These are phyloP conservation scores for Falco peregrinus DNA, from an alignment of 2,797 vertebrate genomes.

Conservation along the genomic window DNA sequence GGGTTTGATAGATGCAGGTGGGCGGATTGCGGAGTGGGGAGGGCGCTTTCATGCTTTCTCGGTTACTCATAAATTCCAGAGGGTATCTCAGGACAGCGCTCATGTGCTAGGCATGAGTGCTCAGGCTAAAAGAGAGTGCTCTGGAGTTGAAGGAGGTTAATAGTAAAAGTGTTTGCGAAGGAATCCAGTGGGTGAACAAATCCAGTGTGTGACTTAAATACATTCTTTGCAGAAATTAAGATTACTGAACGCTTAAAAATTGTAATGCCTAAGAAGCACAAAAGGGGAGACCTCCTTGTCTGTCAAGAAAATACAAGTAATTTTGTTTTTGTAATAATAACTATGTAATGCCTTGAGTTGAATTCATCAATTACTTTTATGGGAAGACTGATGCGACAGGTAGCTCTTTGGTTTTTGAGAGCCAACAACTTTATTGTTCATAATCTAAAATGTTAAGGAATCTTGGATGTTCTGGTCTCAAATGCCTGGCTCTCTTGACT, in stretches of 20 bases:
- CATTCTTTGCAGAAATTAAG: neutral
- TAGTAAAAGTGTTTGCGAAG: neutral
- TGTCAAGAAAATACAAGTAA: neutral
- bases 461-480: neutral
- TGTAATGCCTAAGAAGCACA: neutral
- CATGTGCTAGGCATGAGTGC: neutral
- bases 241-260: neutral
- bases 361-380: neutral
- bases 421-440: neutral
- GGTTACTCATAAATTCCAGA: conserved; percentile 35
- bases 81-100: neutral
- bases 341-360: neutral
- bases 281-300: neutral
- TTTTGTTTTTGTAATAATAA: too few relatives aligned
- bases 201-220: neutral
- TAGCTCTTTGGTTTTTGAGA: neutral
- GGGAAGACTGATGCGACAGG: neutral
- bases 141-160: neutral
- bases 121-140: neutral
- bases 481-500: neutral
- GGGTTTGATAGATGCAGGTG: neutral
- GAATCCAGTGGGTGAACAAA: neutral
- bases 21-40: neutral
- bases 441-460: neutral
- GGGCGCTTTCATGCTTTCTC: neutral